Evolutionary conservation across 2,797 vertebrate genomes (phyloP), one percentile per base, ranked within the genome.

Genomic region (Centroberyx gerrardi): DNA sequence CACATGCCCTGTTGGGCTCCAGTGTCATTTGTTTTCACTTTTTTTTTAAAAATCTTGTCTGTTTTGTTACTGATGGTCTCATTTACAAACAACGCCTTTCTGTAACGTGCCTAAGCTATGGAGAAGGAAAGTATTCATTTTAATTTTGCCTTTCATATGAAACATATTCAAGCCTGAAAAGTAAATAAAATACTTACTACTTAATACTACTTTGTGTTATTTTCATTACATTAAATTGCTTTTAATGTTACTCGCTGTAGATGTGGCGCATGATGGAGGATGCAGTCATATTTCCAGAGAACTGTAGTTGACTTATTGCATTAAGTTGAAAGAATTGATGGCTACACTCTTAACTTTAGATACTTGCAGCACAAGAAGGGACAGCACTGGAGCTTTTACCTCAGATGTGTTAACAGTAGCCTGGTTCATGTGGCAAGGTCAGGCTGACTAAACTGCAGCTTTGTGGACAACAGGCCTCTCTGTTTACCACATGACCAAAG

Each of bases 91-190:
- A 94, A 88, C 74, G 89, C 90, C 93, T 95, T 94, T 95, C 92
- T 95, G 94, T 96, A 94, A 95, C 83, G 95, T 96, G 95, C 95
- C 95, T 96, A 95, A 94, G 92, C 91, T 91, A 90, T 84, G 84
- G 87, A 90, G 85, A 89, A 87, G 80, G 86, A 82, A 91, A 92
- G 88, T 92, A 88, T 89, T 92, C 87, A 88, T 94, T 95, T 94
- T 90, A 88, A 92, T 93, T 95, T 95, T 91, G 90, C 94, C 90
- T 95, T 95, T 95, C 93, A 94, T 95, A 96, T 94, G 87, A 92
- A 94, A 95, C 94, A 93, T 95, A 96, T 92, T 95, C 92, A 95
- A 95, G 93, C 92, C 95, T 95, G 93, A 95, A 90, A 95, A 94
- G 88, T 93, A 91, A 95, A 94, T 94, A 95, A 95, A 96, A 92